Percentiles rank a stretch among this genome's conserved stretches.
Conservation (phyloP, 1,140 invertebrate genomes). For the Caenorhabditis latens region DNA sequence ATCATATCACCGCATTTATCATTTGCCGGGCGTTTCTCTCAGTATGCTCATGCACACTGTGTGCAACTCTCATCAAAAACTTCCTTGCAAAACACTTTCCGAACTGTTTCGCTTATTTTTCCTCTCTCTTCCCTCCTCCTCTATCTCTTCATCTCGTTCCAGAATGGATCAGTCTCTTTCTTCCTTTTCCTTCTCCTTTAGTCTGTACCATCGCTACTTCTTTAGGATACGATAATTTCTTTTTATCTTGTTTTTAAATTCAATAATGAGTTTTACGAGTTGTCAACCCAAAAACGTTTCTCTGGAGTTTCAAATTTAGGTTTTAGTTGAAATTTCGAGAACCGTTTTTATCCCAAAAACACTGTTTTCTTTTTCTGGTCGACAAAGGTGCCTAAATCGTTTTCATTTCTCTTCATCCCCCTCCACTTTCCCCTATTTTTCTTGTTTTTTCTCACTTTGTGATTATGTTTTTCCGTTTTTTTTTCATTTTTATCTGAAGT, state of each 20-base stretch:
- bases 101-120: conserved; percentile 54
- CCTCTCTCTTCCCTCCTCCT: neutral
- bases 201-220: neutral
- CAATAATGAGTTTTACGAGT: conserved; percentile 56
- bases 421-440: conserved; percentile 26
- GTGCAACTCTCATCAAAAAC: conserved; percentile 29
- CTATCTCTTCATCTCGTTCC: conserved; percentile 7
- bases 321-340: conserved; percentile 7
- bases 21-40: conserved; percentile 51
- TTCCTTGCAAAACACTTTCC: conserved; percentile 54
- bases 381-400: too few species aligned
- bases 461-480: conserved; percentile 8
- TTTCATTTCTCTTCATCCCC: conserved; percentile 20
- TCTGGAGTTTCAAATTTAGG: conserved; percentile 24
- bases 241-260: conserved; percentile 38
- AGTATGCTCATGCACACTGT: conserved; percentile 51
- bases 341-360: neutral
- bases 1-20: conserved; percentile 52
- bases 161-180: neutral
- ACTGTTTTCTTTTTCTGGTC: neutral
- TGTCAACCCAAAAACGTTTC: conserved; percentile 48
- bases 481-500: neutral
- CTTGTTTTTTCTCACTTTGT: conserved; percentile 41
- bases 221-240: conserved; percentile 38
- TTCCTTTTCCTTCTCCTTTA: neutral